phyloP scores from a whole-genome alignment of 2,888 invertebrate genomes.

The Tetanocera ferruginea region DNA sequence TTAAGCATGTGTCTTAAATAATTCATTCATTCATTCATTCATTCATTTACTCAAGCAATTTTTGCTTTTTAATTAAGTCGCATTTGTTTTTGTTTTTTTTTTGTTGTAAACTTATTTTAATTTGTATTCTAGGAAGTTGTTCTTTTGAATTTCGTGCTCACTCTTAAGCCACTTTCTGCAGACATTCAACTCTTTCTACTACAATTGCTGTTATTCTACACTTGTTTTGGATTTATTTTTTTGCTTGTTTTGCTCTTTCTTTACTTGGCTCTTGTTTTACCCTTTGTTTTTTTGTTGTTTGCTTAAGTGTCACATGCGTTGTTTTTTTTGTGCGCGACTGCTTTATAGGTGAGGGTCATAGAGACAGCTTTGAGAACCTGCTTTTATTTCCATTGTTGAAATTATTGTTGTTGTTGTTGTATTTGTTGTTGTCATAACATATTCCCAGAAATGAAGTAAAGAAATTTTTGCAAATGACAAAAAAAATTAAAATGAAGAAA shows the following conservation, averaged over 20 bases:
- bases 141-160: too few species aligned
- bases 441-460: background rate
- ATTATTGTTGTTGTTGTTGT: background rate
- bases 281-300: background rate
- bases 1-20: background rate
- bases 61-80: too few species aligned
- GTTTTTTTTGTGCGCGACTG: background rate
- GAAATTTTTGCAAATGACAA: background rate
- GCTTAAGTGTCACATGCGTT: conserved; percentile 5
- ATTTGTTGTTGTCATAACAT: background rate
- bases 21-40: background rate
- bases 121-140: too few species aligned
- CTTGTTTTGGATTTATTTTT: background rate
- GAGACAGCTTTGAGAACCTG: conserved; percentile 1
- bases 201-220: conserved; percentile 36
- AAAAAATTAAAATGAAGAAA: background rate
- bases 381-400: background rate
- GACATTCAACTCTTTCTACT: conserved; percentile 9
- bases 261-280: background rate
- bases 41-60: background rate
- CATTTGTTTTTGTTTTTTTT: too few species aligned
- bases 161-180: too few species aligned
- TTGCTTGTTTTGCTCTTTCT: background rate
- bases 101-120: too few species aligned
- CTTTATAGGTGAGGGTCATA: conserved; percentile 29